phyloP scores from a whole-genome alignment of 2,113 vertebrate species.

The Phalacrocorax brasilianus region DNA sequence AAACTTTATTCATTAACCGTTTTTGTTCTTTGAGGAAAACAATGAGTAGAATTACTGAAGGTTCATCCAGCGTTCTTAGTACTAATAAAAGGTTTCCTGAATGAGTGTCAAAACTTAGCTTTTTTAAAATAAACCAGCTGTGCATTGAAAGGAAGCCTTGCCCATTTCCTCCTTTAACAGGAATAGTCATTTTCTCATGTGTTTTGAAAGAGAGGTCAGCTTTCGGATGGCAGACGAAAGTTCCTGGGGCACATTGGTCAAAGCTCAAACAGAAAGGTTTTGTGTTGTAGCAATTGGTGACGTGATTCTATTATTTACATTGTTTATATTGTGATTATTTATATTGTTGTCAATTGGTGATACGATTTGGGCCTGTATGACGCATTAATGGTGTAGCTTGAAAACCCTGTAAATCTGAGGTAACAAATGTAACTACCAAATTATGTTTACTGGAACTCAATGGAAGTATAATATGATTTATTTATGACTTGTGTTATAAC shows the following conservation, averaged over 20 bases:
- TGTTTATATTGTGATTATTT: neutral
- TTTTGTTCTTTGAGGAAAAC: neutral
- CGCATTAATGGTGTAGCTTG: neutral
- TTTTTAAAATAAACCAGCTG: neutral
- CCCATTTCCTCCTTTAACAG: conserved; percentile 24
- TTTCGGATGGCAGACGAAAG: neutral
- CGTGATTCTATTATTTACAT: neutral
- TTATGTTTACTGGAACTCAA: neutral
- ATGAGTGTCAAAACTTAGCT: neutral
- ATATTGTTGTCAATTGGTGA: neutral
- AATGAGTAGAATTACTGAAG: neutral
- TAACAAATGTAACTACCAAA: neutral
- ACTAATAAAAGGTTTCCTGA: neutral
- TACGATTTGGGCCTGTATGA: neutral
- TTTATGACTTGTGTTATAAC: neutral
- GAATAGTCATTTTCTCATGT: neutral
- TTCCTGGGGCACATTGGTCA: neutral
- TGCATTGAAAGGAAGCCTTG: conserved; percentile 8
- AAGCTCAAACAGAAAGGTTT: neutral
- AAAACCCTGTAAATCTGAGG: neutral
- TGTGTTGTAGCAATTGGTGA: neutral
- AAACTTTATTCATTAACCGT: neutral
- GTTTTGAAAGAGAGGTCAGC: neutral
- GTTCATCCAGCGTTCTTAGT: neutral
- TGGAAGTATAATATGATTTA: neutral